phyloP scores from a whole-genome alignment of 2,888 invertebrate genomes.

The Andrena hattorfiana region DNA sequence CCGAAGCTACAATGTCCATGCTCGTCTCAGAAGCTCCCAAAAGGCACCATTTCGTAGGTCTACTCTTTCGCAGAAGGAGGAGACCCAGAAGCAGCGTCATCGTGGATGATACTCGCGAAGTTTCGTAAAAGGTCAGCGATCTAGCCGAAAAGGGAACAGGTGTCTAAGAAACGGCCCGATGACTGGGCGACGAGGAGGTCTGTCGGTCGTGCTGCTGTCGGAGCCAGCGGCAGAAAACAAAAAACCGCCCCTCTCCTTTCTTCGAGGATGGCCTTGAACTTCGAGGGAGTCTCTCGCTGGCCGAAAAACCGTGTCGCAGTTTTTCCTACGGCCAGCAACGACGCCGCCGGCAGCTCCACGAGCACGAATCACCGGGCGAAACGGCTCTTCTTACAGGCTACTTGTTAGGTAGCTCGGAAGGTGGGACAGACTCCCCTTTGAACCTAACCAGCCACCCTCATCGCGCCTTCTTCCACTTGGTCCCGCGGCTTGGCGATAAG shows the following conservation, averaged over 20 bases:
- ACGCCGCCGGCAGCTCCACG: slow-evolving; percentile 72
- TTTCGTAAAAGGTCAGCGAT: slow-evolving; percentile 29
- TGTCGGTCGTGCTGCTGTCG: slow-evolving; percentile 72
- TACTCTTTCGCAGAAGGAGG: neutral
- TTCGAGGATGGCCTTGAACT: slow-evolving; percentile 82
- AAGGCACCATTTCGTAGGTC: neutral
- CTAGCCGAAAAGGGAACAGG: slow-evolving; percentile 32
- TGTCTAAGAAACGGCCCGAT: slow-evolving; percentile 64
- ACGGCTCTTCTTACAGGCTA: slow-evolving; percentile 84
- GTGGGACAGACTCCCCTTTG: slow-evolving; percentile 76
- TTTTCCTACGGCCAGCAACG: slow-evolving; percentile 79
- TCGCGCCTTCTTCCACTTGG: slow-evolving; percentile 54
- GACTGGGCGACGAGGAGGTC: slow-evolving; percentile 67
- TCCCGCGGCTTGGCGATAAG: slow-evolving; percentile 72
- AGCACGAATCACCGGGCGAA: slow-evolving; percentile 78
- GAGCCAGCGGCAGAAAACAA: slow-evolving; percentile 73
- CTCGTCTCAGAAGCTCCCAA: neutral
- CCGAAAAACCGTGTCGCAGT: slow-evolving; percentile 84
- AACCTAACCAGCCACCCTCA: slow-evolving; percentile 68
- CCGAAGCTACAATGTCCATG: neutral
- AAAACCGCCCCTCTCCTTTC: slow-evolving; percentile 73
- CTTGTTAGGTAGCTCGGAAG: slow-evolving; percentile 83
- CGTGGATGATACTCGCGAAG: neutral
- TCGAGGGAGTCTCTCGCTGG: slow-evolving; percentile 77
- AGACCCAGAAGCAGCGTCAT: neutral